Evolutionary conservation across 2,113 vertebrate species (phyloP), one percentile per base, ranked within the genome.

Genomic region (Siniperca knerii): DNA sequence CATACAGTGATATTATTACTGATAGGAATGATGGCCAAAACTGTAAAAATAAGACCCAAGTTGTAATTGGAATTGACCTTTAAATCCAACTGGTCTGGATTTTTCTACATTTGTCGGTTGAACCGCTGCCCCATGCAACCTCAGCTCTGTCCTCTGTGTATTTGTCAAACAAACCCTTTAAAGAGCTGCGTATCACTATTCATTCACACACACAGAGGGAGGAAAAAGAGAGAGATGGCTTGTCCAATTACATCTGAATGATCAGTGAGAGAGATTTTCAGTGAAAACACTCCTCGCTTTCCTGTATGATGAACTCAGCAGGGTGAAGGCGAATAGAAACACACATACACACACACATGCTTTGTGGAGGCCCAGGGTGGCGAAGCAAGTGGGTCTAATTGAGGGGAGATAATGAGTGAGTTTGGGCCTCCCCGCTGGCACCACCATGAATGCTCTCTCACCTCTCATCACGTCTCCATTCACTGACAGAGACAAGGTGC

Each of bases 331-430:
- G 25, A 74, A 61, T 16, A 50, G 44, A 79, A 83, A 87, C 65
- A 75, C 68, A 46, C 33, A 46, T 50, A 85, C 52, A 75, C 42
- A 42, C 61, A 67, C 66, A 58, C 81, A 80, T 4, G 23, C 54
- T 81, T 74, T 77, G 74, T 83, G 87, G 75, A 73, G 84, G 88
- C 86, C 83, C 82, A 80, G 83, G 83, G 92, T 94, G 87, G 88
- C 72, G 60, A 82, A 86, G 91, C 71, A 82, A 94, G 90, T 88
- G 88, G 90, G 87, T 94, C 94, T 95, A 95, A 94, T 94, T 95
- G 93, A 94, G 91, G 92, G 90, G 89, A 89, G 92, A 93, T 95
- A 95, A 95, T 95, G 94, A 94, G 92, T 92, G 85, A 90, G 91
- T 94, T 87, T 87, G 83, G 92, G 93, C 92, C 85, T 94, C 91